Base-by-base conservation (phyloP, 2,888 invertebrate species). In the Dusona sp. region DNA sequence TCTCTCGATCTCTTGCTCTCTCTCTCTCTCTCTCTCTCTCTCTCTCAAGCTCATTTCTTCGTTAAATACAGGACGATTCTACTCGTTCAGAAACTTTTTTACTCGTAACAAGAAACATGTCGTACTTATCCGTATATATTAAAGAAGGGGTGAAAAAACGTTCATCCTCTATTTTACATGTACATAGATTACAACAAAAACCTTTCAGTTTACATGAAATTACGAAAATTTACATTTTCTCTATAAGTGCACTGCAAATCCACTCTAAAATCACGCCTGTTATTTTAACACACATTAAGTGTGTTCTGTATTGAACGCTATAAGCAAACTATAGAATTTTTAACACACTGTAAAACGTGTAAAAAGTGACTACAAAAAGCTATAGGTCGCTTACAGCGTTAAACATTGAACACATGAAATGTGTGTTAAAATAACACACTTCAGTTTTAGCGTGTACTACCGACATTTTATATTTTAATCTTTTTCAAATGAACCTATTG, bases 1-100 rank as follows among this genome's bases (percentile, higher is more conserved):
- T 70, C 42, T 54, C 51, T 68, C 65, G 3, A 29, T 70, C 36
- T 36, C 61, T 45, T 6, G 29, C 45, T 57, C 25, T 36, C 42
- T 13, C 42, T 11, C 13, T 42, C 42, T 13, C 42, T 42, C 42
- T 13, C 11, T 42, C 42, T 42, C 42, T 13, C n/a, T 33, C 22
- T 22, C 11, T 13, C 42, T 45, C 36, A 38, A 48, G 25, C 68
- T 79, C 19, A 13, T 29, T 51, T 78, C 67, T 42, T 45, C 29
- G 42, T 75, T 61, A 38, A 61, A 51, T 67, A 75, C 29, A 36
- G 38, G 13, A 36, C 22, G n/a, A 54, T 74, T 54, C 6, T 51
- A n/a, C 33, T 22, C 33, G 33, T 54, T 2, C 33, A 29, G 70
- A 13, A 29, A 70, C 29, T 16, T 70, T 70, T 48, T 38, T 42